phyloP scores from a whole-genome alignment of 1,140 invertebrate species.

The Drosophila persimilis region DNA sequence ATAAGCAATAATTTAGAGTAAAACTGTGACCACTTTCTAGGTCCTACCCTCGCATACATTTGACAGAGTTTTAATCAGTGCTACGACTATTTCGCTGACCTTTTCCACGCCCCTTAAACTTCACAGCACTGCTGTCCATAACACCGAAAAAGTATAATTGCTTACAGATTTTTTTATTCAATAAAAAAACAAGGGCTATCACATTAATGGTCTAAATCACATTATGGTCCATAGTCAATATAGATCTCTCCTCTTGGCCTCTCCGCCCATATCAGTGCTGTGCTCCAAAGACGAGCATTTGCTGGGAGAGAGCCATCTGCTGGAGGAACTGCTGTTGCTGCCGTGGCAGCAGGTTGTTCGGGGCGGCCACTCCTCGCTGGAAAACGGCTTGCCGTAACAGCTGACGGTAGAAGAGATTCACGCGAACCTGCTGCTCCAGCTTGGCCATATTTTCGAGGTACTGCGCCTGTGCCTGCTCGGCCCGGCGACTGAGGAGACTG shows the following conservation, averaged over 20 bases:
- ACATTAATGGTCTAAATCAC: constrained; percentile 54
- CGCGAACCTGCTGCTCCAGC: constrained; percentile 60
- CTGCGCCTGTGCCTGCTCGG: constrained; percentile 44
- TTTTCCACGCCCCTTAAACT: too few species aligned
- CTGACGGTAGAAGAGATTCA: constrained; percentile 61
- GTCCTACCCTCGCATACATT: too few species aligned
- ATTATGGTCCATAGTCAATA: constrained; percentile 36
- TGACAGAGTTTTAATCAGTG: too few species aligned
- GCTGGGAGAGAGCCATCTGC: constrained; percentile 66
- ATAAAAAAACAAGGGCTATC: constrained; percentile 47
- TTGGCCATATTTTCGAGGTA: constrained; percentile 53
- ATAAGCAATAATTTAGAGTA: too few species aligned
- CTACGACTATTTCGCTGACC: too few species aligned
- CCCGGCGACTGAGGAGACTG: constrained; percentile 55
- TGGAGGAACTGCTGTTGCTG: constrained; percentile 55
- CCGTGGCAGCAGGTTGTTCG: constrained; percentile 26
- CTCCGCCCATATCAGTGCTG: constrained; percentile 14
- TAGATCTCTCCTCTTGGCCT: neutral
- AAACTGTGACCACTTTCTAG: too few species aligned
- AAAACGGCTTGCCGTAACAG: constrained; percentile 63
- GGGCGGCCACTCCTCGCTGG: constrained; percentile 31
- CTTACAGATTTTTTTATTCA: constrained; percentile 24
- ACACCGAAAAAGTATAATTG: neutral
- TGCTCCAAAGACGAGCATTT: constrained; percentile 60
- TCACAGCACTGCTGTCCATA: too few species aligned